Evolutionary conservation across 2,113 vertebrate species (phyloP).

Genomic region (Pachycephala philippinensis): DNA sequence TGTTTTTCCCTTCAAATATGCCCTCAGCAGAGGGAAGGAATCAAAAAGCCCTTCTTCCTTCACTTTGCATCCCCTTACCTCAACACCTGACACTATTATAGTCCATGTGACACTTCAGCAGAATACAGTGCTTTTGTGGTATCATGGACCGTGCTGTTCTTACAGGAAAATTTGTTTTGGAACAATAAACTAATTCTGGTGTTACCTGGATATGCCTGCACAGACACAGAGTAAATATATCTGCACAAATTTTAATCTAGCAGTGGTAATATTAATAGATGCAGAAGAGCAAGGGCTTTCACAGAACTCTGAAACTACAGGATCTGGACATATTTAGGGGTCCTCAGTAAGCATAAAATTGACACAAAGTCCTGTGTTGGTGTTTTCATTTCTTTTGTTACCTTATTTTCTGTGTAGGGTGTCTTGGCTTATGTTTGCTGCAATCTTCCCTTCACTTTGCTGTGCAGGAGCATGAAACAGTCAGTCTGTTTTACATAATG

Average conservation of each 20-base stretch:
- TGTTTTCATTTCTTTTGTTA: neutral
- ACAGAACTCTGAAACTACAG: neutral
- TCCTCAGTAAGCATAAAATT: neutral
- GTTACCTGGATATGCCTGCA: neutral
- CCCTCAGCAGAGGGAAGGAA: neutral
- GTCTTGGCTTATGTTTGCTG: neutral
- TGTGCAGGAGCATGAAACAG: neutral
- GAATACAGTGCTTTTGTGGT: neutral
- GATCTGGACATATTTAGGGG: neutral
- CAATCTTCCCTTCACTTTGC: neutral
- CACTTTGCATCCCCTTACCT: neutral
- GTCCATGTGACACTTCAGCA: fast-evolving
- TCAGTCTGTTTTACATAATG: neutral
- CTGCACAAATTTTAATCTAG: neutral
- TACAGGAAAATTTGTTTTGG: neutral
- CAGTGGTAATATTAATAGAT: neutral
- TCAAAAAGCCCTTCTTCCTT: neutral
- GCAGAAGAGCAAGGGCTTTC: neutral
- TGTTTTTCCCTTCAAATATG: neutral
- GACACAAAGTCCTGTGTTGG: neutral
- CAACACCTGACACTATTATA: fast-evolving
- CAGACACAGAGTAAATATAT: neutral
- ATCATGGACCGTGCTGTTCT: fast-evolving
- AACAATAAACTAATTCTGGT: neutral
- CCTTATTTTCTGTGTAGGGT: neutral